Conservation (phyloP, 23 tunicate species). For the Styela plicata region DNA sequence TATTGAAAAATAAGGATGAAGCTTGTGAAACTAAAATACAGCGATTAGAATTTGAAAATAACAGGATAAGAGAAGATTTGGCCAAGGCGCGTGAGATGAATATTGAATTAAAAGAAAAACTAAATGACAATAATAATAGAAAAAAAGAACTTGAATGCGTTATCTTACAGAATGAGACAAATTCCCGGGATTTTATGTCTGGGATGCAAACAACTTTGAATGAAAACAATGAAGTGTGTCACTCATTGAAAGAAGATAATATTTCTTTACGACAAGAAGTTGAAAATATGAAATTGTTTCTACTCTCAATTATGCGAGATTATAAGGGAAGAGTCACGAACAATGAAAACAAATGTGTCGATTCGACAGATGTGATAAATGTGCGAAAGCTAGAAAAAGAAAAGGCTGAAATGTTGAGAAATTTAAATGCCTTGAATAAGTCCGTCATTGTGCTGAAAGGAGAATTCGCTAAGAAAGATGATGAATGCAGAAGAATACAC, state of each 20-base stretch:
- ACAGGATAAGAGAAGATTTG: neutral
- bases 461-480: neutral
- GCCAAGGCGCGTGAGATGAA: neutral
- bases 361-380: too few relatives aligned
- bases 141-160: neutral
- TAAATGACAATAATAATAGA: neutral
- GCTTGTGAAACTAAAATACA: neutral
- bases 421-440: neutral
- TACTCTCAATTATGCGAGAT: too few relatives aligned
- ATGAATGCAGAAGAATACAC: neutral
- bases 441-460: neutral
- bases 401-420: neutral
- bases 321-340: too few relatives aligned
- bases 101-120: neutral
- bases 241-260: neutral
- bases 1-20: neutral
- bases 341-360: too few relatives aligned
- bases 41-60: neutral
- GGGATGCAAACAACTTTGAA: too few relatives aligned
- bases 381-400: too few relatives aligned
- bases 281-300: neutral
- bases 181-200: too few relatives aligned
- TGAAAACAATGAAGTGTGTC: neutral
- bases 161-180: neutral
- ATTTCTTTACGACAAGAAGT: neutral